These are phyloP conservation scores for Ceramica pisi DNA, from an alignment of 2,888 invertebrate genomes.

Conservation along the genomic window DNA sequence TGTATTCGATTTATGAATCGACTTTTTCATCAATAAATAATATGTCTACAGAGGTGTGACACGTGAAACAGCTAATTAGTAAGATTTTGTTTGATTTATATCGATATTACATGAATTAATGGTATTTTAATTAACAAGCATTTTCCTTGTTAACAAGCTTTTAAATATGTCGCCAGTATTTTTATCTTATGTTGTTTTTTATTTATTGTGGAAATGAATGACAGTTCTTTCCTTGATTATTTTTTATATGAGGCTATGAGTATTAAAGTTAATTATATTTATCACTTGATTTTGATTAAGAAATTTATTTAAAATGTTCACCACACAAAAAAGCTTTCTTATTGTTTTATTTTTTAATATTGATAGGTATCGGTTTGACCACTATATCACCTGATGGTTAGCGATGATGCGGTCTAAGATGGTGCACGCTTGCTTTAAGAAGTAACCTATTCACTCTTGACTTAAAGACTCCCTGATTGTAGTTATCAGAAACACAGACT, in stretches of 20 bases:
- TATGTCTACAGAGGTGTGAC: conserved; percentile 32
- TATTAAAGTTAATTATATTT: background rate
- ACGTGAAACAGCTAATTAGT: conserved; percentile 52
- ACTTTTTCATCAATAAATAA: conserved; percentile 37
- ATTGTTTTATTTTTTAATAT: too few relatives aligned
- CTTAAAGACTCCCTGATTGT: too few relatives aligned
- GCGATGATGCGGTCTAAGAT: too few relatives aligned
- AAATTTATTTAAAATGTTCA: background rate
- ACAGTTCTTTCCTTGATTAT: conserved; percentile 6
- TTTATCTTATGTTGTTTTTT: conserved; percentile 17
- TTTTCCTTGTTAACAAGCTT: conserved; percentile 29
- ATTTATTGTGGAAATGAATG: conserved; percentile 34
- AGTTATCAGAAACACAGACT: too few relatives aligned
- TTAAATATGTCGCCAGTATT: conserved; percentile 22
- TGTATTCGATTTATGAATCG: conserved; percentile 14
- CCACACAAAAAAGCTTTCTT: background rate
- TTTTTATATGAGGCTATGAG: background rate
- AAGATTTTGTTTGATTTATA: conserved; percentile 48
- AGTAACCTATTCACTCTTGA: too few relatives aligned
- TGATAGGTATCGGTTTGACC: too few relatives aligned
- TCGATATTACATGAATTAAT: conserved; percentile 29
- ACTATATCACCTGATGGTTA: too few relatives aligned
- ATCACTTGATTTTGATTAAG: background rate
- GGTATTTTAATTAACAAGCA: conserved; percentile 32
- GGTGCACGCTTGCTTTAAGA: too few relatives aligned